Conservation (phyloP, 2,113 vertebrate species). For the Thamnaconus septentrionalis region DNA sequence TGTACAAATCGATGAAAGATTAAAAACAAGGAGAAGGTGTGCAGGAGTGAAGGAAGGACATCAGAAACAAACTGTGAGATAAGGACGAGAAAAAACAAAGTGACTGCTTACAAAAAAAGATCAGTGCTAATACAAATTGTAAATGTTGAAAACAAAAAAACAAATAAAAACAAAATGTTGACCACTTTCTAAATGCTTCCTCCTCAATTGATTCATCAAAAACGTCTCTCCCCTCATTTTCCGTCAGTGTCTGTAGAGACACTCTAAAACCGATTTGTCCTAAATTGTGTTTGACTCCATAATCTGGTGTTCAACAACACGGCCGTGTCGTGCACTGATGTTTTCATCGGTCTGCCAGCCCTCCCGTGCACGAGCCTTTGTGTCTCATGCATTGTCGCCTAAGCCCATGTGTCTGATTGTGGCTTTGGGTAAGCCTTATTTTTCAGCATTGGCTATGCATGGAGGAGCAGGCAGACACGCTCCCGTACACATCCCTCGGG, state of each 20-base stretch:
- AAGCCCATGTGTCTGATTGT: too few species aligned
- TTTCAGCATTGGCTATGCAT: conserved; percentile 55
- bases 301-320: too few species aligned
- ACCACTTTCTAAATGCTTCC: conserved; percentile 43
- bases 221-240: neutral
- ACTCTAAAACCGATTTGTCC: too few species aligned
- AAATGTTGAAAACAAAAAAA: conserved; percentile 32
- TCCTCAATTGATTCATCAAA: conserved; percentile 14
- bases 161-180: conserved; percentile 25
- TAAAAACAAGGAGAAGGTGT: conserved; percentile 15
- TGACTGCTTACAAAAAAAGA: conserved; percentile 50
- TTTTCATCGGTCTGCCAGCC: too few species aligned
- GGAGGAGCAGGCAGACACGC: conserved; percentile 52
- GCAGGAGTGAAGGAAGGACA: conserved; percentile 24
- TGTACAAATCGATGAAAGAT: conserved; percentile 64
- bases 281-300: too few species aligned
- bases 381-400: too few species aligned
- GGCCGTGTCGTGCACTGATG: too few species aligned
- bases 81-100: conserved; percentile 22
- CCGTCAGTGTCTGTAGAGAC: too few species aligned
- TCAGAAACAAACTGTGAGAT: conserved; percentile 43
- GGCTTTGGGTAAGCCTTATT: conserved; percentile 14
- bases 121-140: conserved; percentile 53
- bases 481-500: conserved; percentile 50
- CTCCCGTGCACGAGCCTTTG: too few species aligned